Evolutionary conservation across 2,797 vertebrate species (phyloP).

Genomic region (Glyptemys insculpta): DNA sequence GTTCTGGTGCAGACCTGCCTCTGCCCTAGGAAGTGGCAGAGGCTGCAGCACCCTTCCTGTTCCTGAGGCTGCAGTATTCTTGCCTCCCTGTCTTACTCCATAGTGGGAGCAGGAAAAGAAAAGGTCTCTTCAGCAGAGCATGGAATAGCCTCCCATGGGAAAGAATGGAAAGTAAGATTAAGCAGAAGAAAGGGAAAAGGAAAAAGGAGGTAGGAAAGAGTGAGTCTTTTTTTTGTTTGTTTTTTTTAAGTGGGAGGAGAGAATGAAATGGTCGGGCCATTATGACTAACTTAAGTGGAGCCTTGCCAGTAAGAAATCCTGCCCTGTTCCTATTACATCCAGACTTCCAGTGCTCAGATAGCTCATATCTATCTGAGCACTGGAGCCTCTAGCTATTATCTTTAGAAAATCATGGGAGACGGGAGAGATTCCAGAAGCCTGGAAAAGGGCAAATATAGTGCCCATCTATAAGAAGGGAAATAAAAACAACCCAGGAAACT

Average conservation of each 20-base stretch:
- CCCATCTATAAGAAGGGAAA: too few relatives aligned
- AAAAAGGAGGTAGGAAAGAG: not conserved
- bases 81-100: not conserved
- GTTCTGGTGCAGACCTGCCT: not conserved
- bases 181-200: not conserved
- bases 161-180: not conserved
- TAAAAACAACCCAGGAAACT: too few relatives aligned
- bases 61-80: not conserved
- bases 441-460: too few relatives aligned
- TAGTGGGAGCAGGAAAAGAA: not conserved
- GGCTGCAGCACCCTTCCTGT: not conserved
- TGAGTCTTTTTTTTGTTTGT: too few relatives aligned
- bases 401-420: too few relatives aligned
- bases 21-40: not conserved
- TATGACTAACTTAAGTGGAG: not conserved
- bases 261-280: not conserved
- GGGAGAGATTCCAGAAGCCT: too few relatives aligned
- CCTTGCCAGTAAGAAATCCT: not conserved
- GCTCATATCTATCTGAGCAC: not conserved
- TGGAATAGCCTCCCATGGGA: not conserved
- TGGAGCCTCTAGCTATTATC: too few relatives aligned
- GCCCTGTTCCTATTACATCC: not conserved
- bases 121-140: not conserved
- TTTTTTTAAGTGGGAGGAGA: not conserved
- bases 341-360: not conserved